Percentiles rank a stretch among this genome's conserved stretches.
Conservation (phyloP, 2,888 invertebrate genomes). For the Meiosimyza decipiens region DNA sequence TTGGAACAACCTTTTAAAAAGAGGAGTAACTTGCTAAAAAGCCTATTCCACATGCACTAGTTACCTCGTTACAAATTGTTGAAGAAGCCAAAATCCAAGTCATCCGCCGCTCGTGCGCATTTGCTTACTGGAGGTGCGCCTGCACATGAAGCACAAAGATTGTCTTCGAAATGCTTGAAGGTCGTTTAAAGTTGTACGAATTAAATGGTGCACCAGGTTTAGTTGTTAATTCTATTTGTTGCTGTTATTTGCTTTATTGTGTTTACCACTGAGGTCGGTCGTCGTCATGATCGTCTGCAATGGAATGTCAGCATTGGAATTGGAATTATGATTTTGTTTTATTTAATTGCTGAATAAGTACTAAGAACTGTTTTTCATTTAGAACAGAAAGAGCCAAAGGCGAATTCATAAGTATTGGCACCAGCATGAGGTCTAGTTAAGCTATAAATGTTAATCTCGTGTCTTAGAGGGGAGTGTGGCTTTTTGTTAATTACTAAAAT, state of each 20-base stretch:
- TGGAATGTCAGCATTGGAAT: not conserved
- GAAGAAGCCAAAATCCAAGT: not conserved
- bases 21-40: too few relatives aligned
- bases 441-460: too few relatives aligned
- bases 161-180: not conserved
- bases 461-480: too few relatives aligned
- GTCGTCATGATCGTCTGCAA: not conserved
- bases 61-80: not conserved
- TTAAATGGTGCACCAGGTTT: not conserved
- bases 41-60: too few relatives aligned
- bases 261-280: not conserved
- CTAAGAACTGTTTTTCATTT: conserved; percentile 1
- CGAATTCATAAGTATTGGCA: too few relatives aligned
- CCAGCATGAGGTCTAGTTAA: too few relatives aligned
- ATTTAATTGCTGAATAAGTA: not conserved
- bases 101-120: not conserved
- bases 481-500: too few relatives aligned
- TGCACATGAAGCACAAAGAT: not conserved
- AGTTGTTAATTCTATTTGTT: not conserved
- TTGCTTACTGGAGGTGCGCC: conserved; percentile 10
- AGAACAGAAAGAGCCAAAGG: not conserved
- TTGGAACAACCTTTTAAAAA: too few relatives aligned
- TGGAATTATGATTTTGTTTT: not conserved
- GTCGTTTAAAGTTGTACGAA: conserved; percentile 6
- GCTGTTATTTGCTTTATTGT: not conserved